Percentiles rank a stretch among this genome's conserved stretches.
These are phyloP conservation scores for Calameuta filiformis DNA, from an alignment of 2,888 invertebrate genomes.

Conservation along the genomic window DNA sequence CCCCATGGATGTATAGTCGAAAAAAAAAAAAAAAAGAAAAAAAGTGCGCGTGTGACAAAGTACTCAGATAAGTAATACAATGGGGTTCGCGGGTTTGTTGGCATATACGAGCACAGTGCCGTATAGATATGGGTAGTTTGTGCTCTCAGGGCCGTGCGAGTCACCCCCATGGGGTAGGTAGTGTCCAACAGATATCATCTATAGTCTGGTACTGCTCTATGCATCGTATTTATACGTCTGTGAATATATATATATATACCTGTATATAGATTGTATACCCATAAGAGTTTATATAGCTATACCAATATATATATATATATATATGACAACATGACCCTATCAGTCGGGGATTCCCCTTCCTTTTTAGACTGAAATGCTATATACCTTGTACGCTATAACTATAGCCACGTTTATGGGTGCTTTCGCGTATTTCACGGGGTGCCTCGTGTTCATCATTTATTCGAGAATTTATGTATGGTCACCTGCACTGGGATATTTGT, in stretches of 20 bases:
- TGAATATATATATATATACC: too few species aligned
- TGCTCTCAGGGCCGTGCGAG: slow-evolving; percentile 20
- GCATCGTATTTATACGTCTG: neutral
- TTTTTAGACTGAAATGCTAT: neutral
- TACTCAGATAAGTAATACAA: slow-evolving; percentile 38
- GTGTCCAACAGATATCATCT: slow-evolving; percentile 18
- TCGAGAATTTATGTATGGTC: neutral
- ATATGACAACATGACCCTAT: neutral
- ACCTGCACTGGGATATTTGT: neutral
- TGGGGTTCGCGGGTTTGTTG: slow-evolving; percentile 24
- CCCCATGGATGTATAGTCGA: slow-evolving; percentile 21
- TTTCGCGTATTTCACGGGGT: neutral
- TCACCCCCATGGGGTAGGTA: slow-evolving; percentile 20
- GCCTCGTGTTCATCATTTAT: neutral
- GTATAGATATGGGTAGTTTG: slow-evolving; percentile 20
- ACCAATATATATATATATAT: neutral
- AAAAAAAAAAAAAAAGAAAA: slow-evolving; percentile 21
- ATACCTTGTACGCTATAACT: neutral
- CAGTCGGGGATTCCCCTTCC: neutral
- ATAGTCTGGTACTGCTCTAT: slow-evolving; percentile 1
- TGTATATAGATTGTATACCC: neutral
- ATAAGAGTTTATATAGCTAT: neutral
- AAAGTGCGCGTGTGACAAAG: slow-evolving; percentile 31
- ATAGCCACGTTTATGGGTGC: neutral
- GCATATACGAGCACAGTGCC: slow-evolving; percentile 7